phyloP scores from a whole-genome alignment of 1,140 invertebrate species.

The Anastrepha obliqua region DNA sequence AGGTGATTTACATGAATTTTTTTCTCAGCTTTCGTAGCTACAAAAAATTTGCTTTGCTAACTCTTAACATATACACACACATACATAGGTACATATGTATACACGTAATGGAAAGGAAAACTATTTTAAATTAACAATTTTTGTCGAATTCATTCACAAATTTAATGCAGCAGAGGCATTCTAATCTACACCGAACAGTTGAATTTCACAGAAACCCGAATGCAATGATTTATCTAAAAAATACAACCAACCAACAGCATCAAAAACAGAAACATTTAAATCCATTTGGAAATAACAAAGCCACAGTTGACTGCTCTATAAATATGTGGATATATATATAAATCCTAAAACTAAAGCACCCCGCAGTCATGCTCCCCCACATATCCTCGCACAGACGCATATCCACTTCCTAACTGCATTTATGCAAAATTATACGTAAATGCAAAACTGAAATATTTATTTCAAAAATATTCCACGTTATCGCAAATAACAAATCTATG shows the following conservation, averaged over 20 bases:
- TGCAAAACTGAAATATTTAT: conserved; percentile 46
- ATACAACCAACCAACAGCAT: conserved; percentile 38
- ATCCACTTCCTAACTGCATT: background rate
- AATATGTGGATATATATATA: background rate
- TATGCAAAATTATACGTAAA: conserved; percentile 27
- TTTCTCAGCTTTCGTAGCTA: too few species aligned
- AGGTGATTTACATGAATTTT: too few species aligned
- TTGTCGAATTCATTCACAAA: background rate
- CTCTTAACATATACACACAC: too few species aligned
- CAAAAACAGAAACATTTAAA: conserved; percentile 51
- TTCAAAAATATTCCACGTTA: conserved; percentile 52
- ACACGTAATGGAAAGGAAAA: background rate
- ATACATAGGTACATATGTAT: too few species aligned
- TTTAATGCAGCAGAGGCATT: conserved; percentile 1
- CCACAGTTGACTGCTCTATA: background rate
- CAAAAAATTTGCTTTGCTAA: too few species aligned
- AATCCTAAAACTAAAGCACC: conserved; percentile 34
- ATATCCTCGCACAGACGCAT: background rate
- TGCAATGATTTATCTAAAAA: conserved; percentile 51
- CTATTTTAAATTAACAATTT: background rate
- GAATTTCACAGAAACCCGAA: background rate
- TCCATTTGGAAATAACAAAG: conserved; percentile 50
- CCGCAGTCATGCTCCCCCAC: background rate
- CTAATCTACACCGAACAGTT: conserved; percentile 5
- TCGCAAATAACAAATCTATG: conserved; percentile 51